Evolutionary conservation across 2,113 vertebrate genomes (phyloP).

Genomic region (Bungarus multicinctus): DNA sequence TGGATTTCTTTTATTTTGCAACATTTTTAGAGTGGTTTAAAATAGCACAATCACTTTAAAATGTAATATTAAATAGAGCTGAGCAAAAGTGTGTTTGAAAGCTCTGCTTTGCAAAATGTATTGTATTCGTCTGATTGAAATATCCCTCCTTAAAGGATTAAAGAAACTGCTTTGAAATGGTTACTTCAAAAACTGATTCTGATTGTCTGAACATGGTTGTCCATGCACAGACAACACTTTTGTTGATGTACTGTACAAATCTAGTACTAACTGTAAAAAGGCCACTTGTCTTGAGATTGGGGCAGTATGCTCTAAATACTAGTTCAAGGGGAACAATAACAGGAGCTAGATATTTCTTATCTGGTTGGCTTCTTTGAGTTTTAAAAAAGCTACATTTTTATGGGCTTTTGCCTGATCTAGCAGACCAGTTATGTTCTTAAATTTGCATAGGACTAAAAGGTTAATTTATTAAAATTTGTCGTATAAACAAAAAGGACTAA

Average conservation of each 20-base stretch:
- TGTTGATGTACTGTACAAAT: not conserved
- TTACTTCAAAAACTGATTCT: not conserved
- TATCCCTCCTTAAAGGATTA: not conserved
- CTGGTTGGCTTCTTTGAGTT: not conserved
- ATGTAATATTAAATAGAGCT: not conserved
- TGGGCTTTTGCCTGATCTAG: not conserved
- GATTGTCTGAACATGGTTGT: not conserved
- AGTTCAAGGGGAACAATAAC: not conserved
- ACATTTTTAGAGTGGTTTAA: not conserved
- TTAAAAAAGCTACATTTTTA: not conserved
- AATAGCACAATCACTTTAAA: not conserved
- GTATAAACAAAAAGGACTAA: not conserved
- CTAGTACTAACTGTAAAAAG: not conserved
- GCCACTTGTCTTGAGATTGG: not conserved
- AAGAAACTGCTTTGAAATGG: not conserved
- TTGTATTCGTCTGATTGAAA: not conserved
- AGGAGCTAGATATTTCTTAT: not conserved
- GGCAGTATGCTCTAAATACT: not conserved
- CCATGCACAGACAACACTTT: not conserved
- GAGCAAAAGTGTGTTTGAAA: not conserved
- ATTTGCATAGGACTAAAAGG: not conserved
- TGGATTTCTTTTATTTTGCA: not conserved
- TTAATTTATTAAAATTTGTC: not conserved
- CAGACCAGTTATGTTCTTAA: not conserved
- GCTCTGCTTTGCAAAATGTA: not conserved